Percentiles rank a stretch among this genome's conserved stretches.
These are phyloP conservation scores for Oryzias melastigma DNA, from an alignment of 2,113 vertebrate species.

Conservation along the genomic window DNA sequence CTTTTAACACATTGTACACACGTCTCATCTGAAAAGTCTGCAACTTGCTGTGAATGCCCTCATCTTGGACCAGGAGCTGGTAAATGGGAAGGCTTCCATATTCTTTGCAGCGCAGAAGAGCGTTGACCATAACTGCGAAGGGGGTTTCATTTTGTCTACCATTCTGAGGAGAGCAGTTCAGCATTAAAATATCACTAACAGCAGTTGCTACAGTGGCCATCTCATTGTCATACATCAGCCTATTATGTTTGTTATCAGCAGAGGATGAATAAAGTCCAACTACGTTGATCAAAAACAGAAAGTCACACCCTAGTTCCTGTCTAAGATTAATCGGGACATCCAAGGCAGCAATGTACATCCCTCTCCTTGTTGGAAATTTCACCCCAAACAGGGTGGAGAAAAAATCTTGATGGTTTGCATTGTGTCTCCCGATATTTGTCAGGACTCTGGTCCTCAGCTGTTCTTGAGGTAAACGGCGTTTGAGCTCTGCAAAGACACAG, in stretches of 20 bases:
- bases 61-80: conserved; percentile 58
- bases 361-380: conserved; percentile 75
- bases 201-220: conserved; percentile 70
- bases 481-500: conserved; percentile 64
- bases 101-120: conserved; percentile 76
- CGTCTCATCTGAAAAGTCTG: conserved; percentile 60
- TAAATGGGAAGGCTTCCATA: conserved; percentile 56
- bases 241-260: conserved; percentile 13
- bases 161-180: conserved; percentile 64
- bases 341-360: conserved; percentile 71
- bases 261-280: conserved; percentile 64
- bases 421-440: conserved; percentile 57
- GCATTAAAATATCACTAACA: conserved; percentile 70
- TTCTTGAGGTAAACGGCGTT: conserved; percentile 50
- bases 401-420: conserved; percentile 73
- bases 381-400: conserved; percentile 84
- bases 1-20: conserved; percentile 57
- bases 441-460: conserved; percentile 50
- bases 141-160: conserved; percentile 66
- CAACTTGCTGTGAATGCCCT: conserved; percentile 51
- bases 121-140: conserved; percentile 75
- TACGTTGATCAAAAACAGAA: conserved; percentile 80
- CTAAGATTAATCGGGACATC: conserved; percentile 67
- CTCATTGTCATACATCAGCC: conserved; percentile 54
- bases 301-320: conserved; percentile 77